A percentile compares a stretch with the other conserved stretches of the same genome.
These are phyloP conservation scores for Celastrina argiolus DNA, from an alignment of 2,888 invertebrate species.

Conservation along the genomic window DNA sequence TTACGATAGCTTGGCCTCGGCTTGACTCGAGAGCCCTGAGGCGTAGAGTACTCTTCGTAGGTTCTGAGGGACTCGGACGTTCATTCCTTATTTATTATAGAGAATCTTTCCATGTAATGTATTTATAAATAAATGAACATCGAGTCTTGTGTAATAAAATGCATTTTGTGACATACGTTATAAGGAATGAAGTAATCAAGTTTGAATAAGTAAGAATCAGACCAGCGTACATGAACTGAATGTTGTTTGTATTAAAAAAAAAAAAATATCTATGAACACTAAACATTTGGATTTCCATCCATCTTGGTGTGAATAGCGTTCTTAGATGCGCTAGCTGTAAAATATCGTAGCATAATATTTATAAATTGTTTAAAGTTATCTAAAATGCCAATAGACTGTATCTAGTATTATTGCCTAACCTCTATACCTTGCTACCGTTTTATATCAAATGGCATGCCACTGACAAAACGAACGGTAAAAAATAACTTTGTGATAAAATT, in stretches of 20 bases:
- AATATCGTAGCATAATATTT: background rate
- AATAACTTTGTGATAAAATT: background rate
- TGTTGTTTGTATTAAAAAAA: background rate
- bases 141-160: slow-evolving; percentile 37
- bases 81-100: slow-evolving; percentile 44
- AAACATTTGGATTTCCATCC: background rate
- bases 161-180: slow-evolving; percentile 47
- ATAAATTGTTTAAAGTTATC: background rate
- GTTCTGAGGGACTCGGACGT: slow-evolving; percentile 32
- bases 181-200: background rate
- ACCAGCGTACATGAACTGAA: background rate
- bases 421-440: background rate
- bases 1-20: too few species aligned
- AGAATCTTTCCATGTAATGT: slow-evolving; percentile 44
- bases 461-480: background rate
- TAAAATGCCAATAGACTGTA: background rate
- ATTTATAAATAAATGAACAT: slow-evolving; percentile 46
- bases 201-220: background rate
- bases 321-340: background rate
- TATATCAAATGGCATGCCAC: background rate
- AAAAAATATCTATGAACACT: background rate
- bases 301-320: too few species aligned
- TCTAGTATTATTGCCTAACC: background rate
- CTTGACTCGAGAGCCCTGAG: too few species aligned
- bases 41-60: slow-evolving; percentile 15